Conservation (phyloP, 2,888 invertebrate species). For the Thumatha senex region DNA sequence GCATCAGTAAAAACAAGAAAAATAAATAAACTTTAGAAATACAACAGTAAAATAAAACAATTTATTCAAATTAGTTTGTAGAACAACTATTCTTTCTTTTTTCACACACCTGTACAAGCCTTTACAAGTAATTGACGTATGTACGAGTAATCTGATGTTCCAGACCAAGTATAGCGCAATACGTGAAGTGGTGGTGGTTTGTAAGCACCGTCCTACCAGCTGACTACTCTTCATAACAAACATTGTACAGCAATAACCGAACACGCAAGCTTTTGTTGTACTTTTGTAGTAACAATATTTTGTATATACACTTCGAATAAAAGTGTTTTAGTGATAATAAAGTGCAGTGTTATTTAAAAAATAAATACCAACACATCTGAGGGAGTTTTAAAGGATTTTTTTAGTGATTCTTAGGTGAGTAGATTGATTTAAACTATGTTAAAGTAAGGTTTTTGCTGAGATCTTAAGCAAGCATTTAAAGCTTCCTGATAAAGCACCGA, state of each 20-base stretch:
- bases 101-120: background rate
- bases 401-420: background rate
- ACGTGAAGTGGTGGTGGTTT: slow-evolving; percentile 41
- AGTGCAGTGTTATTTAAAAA: slow-evolving; percentile 6
- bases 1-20: too few species aligned
- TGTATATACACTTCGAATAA: slow-evolving; percentile 10
- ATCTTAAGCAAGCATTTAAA: too few species aligned
- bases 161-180: slow-evolving; percentile 27
- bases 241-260: slow-evolving; percentile 34
- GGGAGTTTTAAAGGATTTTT: slow-evolving; percentile 1
- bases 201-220: slow-evolving; percentile 22
- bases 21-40: too few species aligned
- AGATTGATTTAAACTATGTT: too few species aligned
- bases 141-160: slow-evolving; percentile 8
- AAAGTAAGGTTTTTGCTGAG: too few species aligned
- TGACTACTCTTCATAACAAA: slow-evolving; percentile 35
- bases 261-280: slow-evolving; percentile 30
- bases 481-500: too few species aligned
- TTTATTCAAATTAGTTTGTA: background rate
- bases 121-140: slow-evolving; percentile 1
- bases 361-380: background rate
- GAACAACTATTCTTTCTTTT: background rate
- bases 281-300: slow-evolving; percentile 17
- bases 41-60: background rate
- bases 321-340: slow-evolving; percentile 4